Evolutionary conservation across 2,797 vertebrate species (phyloP).

Genomic region (Distichodus sexfasciatus): DNA sequence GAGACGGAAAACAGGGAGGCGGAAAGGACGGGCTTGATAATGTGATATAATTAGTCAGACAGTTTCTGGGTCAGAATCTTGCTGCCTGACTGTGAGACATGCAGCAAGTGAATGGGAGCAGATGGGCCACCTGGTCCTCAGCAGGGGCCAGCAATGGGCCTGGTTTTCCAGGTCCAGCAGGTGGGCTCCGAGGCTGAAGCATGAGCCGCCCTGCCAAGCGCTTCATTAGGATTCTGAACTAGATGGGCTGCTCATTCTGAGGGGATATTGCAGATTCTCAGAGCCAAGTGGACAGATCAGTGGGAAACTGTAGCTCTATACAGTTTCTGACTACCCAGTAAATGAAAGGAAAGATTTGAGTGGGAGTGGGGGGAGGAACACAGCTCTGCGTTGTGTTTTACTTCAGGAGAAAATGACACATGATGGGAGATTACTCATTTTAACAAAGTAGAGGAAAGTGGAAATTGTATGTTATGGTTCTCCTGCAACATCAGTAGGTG

Average conservation of each 20-base stretch:
- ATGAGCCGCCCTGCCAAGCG: slow-evolving; percentile 21
- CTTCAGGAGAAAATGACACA: background rate
- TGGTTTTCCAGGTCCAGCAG: slow-evolving; percentile 58
- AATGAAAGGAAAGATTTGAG: too few relatives aligned
- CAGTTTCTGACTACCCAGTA: background rate
- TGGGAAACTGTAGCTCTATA: background rate
- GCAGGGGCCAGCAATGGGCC: slow-evolving; percentile 72
- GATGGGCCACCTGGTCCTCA: slow-evolving; percentile 77
- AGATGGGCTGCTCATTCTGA: slow-evolving; percentile 18
- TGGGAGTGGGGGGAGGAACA: too few relatives aligned
- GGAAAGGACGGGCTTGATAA: slow-evolving; percentile 83
- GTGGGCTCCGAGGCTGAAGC: slow-evolving; percentile 26
- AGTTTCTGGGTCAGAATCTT: slow-evolving; percentile 77
- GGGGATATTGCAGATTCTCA: slow-evolving; percentile 1
- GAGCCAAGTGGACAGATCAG: background rate
- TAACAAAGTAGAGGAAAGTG: too few relatives aligned
- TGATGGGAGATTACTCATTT: slow-evolving; percentile 31
- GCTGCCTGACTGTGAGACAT: slow-evolving; percentile 71
- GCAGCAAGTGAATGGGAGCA: slow-evolving; percentile 75
- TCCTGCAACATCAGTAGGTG: too few relatives aligned
- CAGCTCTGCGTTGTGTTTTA: too few relatives aligned
- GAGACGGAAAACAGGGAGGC: slow-evolving; percentile 76
- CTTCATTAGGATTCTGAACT: slow-evolving; percentile 38
- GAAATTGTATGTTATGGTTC: too few relatives aligned
- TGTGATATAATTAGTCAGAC: slow-evolving; percentile 96